Conservation (phyloP, 2,888 invertebrate genomes). For the Sthenelais limicola region DNA sequence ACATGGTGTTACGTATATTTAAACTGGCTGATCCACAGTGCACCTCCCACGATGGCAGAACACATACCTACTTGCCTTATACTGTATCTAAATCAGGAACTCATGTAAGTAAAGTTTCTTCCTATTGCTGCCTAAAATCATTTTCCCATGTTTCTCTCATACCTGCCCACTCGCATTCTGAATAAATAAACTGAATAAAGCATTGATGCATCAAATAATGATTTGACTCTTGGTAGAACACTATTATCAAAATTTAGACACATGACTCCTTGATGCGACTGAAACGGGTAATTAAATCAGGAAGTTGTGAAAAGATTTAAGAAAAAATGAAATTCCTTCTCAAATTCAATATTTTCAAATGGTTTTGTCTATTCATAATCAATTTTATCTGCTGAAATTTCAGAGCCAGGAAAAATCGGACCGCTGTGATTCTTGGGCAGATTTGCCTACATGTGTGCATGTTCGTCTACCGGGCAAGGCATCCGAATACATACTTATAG, state of each 20-base stretch:
- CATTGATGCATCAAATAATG: too few species aligned
- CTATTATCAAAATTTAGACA: too few species aligned
- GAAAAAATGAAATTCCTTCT: too few species aligned
- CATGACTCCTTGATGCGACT: too few species aligned
- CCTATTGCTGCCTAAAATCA: too few species aligned
- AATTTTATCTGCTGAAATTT: too few species aligned
- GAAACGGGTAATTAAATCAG: too few species aligned
- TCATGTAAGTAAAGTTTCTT: conserved; percentile 18
- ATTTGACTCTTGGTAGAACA: too few species aligned
- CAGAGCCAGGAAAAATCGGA: conserved; percentile 54
- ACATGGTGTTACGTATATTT: conserved; percentile 48
- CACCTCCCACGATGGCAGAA: conserved; percentile 19
- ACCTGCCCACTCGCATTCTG: not conserved
- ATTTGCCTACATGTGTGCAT: conserved; percentile 43
- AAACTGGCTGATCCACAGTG: conserved; percentile 13
- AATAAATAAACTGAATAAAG: not conserved
- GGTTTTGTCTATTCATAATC: too few species aligned
- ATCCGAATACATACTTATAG: conserved; percentile 76
- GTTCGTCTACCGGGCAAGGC: conserved; percentile 60
- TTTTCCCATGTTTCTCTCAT: not conserved
- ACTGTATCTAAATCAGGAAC: not conserved
- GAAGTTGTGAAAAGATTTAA: too few species aligned
- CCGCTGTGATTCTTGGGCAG: conserved; percentile 58
- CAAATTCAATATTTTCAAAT: too few species aligned
- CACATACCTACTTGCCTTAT: conserved; percentile 46